These are phyloP conservation scores for Megalurothrips usitatus DNA, from an alignment of 2,888 invertebrate species.

Conservation along the genomic window DNA sequence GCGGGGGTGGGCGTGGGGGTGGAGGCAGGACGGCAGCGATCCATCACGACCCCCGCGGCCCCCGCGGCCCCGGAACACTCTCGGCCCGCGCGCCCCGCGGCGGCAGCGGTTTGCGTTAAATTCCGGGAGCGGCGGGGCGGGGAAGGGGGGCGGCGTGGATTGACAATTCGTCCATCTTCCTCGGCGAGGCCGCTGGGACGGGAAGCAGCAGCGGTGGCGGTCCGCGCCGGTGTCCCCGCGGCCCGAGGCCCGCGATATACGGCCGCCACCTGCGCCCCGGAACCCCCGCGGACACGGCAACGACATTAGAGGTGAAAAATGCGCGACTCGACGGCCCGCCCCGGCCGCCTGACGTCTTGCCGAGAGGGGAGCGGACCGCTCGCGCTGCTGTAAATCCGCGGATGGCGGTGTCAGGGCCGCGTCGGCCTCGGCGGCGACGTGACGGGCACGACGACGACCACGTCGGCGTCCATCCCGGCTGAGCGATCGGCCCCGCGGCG, in stretches of 20 bases:
- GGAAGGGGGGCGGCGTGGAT: not conserved
- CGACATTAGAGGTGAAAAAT: constrained; percentile 2
- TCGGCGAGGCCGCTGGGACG: not conserved
- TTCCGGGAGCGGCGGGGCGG: not conserved
- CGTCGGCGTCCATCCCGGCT: too few species aligned
- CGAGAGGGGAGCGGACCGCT: not conserved
- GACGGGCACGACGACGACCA: not conserved
- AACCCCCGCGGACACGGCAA: not conserved
- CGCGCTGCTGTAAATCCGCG: too few species aligned
- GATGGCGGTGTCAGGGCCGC: not conserved
- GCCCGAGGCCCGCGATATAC: too few species aligned
- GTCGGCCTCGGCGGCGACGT: not conserved
- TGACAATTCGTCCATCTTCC: not conserved
- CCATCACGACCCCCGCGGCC: not conserved
- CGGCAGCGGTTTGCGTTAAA: not conserved
- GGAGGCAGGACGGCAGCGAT: not conserved
- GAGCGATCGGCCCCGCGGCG: too few species aligned
- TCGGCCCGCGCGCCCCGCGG: not conserved
- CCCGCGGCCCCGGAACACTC: not conserved
- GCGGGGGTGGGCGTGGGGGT: not conserved
- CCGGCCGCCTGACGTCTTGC: not conserved
- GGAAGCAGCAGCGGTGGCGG: too few species aligned
- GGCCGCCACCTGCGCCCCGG: too few species aligned
- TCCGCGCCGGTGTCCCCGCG: too few species aligned
- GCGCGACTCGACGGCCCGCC: not conserved